Base-by-base conservation (phyloP, 2,113 vertebrate genomes). In the Galeopterus variegatus region DNA sequence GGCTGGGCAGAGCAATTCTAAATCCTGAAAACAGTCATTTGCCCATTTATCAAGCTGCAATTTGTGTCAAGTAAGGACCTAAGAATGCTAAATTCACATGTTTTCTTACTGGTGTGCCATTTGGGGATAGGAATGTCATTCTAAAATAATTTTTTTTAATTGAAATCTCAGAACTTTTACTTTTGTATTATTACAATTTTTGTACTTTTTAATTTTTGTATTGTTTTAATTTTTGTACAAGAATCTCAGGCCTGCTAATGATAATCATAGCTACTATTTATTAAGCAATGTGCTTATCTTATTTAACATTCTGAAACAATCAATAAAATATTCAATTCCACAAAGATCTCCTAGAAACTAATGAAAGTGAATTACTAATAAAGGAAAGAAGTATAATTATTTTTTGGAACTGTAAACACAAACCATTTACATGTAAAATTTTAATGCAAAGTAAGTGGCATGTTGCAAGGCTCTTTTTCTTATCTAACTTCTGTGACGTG, bases 201-300 rank as follows among this genome's bases (percentile, higher is more conserved):
- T 75, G 8, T 67, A 24, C 6, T 75, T 69, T 67, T 41, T 67
- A 70, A 41, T 17, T 88, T 94, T 94, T 93, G 12, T 81, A 85
- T 41, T 70, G 88, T 73, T 89, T 97, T 86, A 62, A 72, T 26
- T 88, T 86, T 95, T 70, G 10, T 52, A 62, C 2, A 88, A 81
- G 13, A 62, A 94, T 77, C 5, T 77, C 9, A 95, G 67, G 13
- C 13, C 13, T 84, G 11, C 19, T 83, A 60, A 81, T 45, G 70
- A 18, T 58, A 58, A 94, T 79, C 26, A 54, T 48, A 50, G 28
- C 3, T 83, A 48, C 11, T 5, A 60, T 50, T 79, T 93, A 65
- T 6, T 90, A 77, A 92, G 15, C 17, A 54, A 36, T 41, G 31
- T 62, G 0, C 64, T 79, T 90, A 85, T 85, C 36, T 69, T 67